Percentiles rank a stretch among this genome's conserved stretches.
phyloP scores from a whole-genome alignment of 2,113 vertebrate species.

The Bufo gargarizans region DNA sequence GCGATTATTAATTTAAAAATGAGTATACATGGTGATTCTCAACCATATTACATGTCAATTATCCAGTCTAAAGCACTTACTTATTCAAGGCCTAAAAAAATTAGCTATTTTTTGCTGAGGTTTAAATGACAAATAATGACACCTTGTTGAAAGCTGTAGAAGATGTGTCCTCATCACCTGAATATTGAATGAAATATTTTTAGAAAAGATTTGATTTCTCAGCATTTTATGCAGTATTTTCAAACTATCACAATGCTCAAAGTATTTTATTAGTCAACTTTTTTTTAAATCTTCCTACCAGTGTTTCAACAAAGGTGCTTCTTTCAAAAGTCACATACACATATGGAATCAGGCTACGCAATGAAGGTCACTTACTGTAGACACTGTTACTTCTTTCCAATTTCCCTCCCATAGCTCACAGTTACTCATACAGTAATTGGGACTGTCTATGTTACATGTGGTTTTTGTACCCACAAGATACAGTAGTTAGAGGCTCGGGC shows the following conservation, averaged over 20 bases:
- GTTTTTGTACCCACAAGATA: background rate
- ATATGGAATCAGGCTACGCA: background rate
- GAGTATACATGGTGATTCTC: background rate
- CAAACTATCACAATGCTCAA: background rate
- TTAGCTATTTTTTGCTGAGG: background rate
- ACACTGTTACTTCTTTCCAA: background rate
- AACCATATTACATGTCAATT: background rate
- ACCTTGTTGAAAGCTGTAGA: background rate
- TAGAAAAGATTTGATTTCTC: background rate
- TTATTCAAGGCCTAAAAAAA: background rate
- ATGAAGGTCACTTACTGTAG: background rate
- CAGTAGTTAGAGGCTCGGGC: too few relatives aligned
- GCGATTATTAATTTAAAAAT: background rate
- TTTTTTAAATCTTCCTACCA: background rate
- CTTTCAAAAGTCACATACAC: background rate
- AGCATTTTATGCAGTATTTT: background rate
- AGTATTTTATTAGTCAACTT: background rate
- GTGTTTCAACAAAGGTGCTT: background rate
- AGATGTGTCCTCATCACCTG: background rate
- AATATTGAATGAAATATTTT: conserved; percentile 4
- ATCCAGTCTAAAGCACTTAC: background rate
- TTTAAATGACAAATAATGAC: conserved; percentile 19
- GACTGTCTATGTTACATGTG: background rate
- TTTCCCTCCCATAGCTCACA: background rate
- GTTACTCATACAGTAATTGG: background rate